Conservation (phyloP, 30 jellyfish, hydroid and myxozoan genomes). For the Nemopilema nomurai region DNA sequence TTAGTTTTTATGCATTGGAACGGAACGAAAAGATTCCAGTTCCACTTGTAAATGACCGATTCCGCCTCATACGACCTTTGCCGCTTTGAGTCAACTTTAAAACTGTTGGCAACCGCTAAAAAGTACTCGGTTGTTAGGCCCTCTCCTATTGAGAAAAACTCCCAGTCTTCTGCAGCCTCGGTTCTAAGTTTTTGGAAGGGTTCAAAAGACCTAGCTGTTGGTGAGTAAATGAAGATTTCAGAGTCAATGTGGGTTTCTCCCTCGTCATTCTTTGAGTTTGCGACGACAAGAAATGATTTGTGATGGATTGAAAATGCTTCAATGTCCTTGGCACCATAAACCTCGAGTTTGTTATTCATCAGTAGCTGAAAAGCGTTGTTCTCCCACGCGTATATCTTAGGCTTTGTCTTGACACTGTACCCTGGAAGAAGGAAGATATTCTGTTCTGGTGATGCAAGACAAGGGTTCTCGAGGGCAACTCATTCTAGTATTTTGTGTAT, state of each 20-base stretch:
- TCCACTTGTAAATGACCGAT: slow-evolving; percentile 92
- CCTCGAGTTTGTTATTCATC: slow-evolving; percentile 49
- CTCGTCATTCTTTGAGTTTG: slow-evolving; percentile 72
- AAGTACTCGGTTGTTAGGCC: slow-evolving; percentile 91
- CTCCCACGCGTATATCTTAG: slow-evolving; percentile 72
- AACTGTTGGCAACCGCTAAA: slow-evolving; percentile 87
- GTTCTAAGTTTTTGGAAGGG: slow-evolving; percentile 82
- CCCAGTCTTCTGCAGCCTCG: slow-evolving; percentile 91
- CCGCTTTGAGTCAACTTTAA: slow-evolving; percentile 29
- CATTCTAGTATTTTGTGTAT: too few species aligned
- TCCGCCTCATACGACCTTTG: slow-evolving; percentile 41
- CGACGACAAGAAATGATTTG: slow-evolving; percentile 78
- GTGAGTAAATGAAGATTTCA: slow-evolving; percentile 73
- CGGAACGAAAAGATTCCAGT: slow-evolving; percentile 95
- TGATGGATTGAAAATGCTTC: slow-evolving; percentile 78
- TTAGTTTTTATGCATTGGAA: slow-evolving; percentile 80
- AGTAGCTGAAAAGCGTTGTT: slow-evolving; percentile 62
- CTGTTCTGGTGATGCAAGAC: too few species aligned
- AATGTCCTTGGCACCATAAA: slow-evolving; percentile 85
- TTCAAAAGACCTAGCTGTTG: slow-evolving; percentile 48
- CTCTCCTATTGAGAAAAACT: slow-evolving; percentile 86
- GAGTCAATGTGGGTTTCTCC: slow-evolving; percentile 73
- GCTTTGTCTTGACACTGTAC: slow-evolving; percentile 43
- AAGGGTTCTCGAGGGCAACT: too few species aligned
- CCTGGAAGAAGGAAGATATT: background rate